Base-by-base conservation (phyloP, 2,888 invertebrate species). In the Vesta saturnalis region DNA sequence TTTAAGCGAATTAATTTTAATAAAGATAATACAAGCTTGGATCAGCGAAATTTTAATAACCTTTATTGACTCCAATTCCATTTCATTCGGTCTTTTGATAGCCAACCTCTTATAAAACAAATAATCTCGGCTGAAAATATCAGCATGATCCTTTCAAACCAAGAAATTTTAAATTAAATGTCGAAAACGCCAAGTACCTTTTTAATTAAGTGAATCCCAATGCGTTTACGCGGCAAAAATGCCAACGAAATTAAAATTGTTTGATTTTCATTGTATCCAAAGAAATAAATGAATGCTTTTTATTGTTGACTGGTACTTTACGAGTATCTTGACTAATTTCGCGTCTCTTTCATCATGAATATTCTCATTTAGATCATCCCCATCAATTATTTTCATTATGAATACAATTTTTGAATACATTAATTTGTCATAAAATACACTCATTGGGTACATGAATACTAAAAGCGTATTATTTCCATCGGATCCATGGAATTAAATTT, bases 11-110 rank as follows among this genome's bases (percentile, higher is more conserved):
- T 74, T 75, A 74, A 74, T 75, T 74, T 39, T 74, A 73, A 76
- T 76, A 74, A 75, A 74, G 75, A 76, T 74, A 75, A 75, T 70
- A 74, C 74, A 70, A 71, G 74, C 72, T 71, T 71, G 71, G 73
- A 74, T 75, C 74, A 67, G 72, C 73, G 70, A 76, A 76, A 76
- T 76, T 76, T 75, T 76, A 76, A 76, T 76, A 76, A 76, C 73
- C 74, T 71, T 74, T 75, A 74, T 76, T 75, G 75, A 75, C 74
- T 75, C 73, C 74, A 74, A 75, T 76, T 73, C 71, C 69, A 72
- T 73, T 72, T 70, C 71, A 66, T 62, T 60, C 66, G 70, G 59
- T 66, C 66, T 60, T 70, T 70, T 66, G 59, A 70, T 66, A 58
- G 66, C 56, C 61, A 67, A 67, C 61, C 70, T 69, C 66, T 70